Base-by-base conservation (phyloP, 2,888 invertebrate genomes). In the Papilio elwesi region DNA sequence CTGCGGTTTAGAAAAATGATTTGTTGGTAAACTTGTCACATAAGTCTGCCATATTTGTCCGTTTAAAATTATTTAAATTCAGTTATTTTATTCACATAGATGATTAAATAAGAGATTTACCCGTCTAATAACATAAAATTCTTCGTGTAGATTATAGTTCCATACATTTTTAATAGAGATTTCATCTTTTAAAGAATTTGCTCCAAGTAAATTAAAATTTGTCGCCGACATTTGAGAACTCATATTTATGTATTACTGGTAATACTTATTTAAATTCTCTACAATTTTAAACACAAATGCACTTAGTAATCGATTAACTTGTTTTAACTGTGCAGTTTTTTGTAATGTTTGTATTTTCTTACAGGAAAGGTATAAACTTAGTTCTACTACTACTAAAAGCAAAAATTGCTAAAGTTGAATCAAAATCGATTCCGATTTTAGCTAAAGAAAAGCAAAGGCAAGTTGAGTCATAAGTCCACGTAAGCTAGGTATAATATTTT, bases 141-240 rank as follows among this genome's bases (percentile, higher is more conserved):
- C 99, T 83, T 98, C 97, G 84, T 98, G 98, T 82, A 99, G 93
- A 91, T 99, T 99, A 84, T 97, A 96, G 74, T 96, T 96, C 98
- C 99, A 99, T 48, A 99, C 98, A 94, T 99, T 98, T 82, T 97
- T 95, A 80, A 98, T 98, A 70, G 97, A 97, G 90, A 97, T 97
- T 87, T 97, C 97, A 90, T 97, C 97, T 76, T 75, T 73, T 69
- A 71, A 59, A 8, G 67, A 62, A 70, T 70, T 74, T 49, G 48
- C 6, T 49, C 73, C 73, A 48, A 74, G 67, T 67, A 79, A 75
- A 76, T 77, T 78, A 71, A 78, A 77, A 73, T 78, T 79, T 76
- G 75, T 73, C 7, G 76, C 72, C 70, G 79, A 72, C 76, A 76
- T 74, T 75, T 77, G 77, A 71, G 77, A 75, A 71, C 55, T 64